phyloP scores from a whole-genome alignment of 2,888 invertebrate species.

The Athalia cordata region DNA sequence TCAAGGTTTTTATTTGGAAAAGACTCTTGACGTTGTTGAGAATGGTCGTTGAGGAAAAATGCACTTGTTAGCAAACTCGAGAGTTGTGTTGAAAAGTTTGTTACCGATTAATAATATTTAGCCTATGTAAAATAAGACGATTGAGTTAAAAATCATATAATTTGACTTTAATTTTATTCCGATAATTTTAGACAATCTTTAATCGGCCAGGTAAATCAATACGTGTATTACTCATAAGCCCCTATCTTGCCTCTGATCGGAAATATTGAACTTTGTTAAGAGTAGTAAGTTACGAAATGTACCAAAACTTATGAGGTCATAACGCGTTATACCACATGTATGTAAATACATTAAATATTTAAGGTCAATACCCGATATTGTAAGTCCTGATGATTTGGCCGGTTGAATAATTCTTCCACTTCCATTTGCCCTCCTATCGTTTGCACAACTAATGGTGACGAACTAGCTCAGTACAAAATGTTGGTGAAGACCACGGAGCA shows the following conservation, averaged over 20 bases:
- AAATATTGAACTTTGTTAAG: neutral
- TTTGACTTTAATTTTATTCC: neutral
- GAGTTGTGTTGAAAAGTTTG: neutral
- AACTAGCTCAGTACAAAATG: neutral
- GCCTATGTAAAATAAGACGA: neutral
- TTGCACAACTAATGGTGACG: neutral
- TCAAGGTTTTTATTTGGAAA: conserved; percentile 10
- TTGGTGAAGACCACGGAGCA: neutral
- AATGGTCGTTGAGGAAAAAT: neutral
- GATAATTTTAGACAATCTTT: conserved; percentile 9
- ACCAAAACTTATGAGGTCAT: neutral
- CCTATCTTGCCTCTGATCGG: neutral
- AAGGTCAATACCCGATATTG: neutral
- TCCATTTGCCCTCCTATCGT: conserved; percentile 1
- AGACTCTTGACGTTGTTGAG: neutral
- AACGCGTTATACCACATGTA: neutral
- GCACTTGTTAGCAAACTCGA: conserved; percentile 13
- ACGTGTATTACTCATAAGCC: neutral
- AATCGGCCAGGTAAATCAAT: neutral
- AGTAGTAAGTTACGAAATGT: neutral
- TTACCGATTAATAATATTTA: neutral
- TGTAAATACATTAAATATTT: neutral
- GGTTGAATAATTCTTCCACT: neutral
- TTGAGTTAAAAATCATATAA: neutral
- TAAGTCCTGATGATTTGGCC: neutral